Evolutionary conservation across 92 coral and sea anemone genomes (phyloP).

Genomic region (Metridium senile): DNA sequence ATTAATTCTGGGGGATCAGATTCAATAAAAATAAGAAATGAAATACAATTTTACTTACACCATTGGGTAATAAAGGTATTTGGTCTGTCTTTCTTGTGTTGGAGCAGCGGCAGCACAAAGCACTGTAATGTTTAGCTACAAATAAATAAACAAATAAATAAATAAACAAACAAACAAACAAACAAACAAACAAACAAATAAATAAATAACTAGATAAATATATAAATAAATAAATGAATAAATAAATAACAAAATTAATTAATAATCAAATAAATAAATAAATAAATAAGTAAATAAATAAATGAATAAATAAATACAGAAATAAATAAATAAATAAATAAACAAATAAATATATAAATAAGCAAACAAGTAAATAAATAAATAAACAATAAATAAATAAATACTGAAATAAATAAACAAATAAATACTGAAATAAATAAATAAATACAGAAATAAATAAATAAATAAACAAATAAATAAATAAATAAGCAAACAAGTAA

Average conservation of each 20-base stretch:
- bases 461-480: too few species aligned
- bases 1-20: too few species aligned
- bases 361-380: background rate
- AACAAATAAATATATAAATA: background rate
- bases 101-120: conserved; percentile 76
- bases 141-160: background rate
- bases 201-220: background rate
- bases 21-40: too few species aligned
- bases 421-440: background rate
- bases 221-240: too few species aligned
- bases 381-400: too few species aligned
- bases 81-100: conserved; percentile 55
- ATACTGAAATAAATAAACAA: conserved; percentile 5
- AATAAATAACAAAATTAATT: too few species aligned
- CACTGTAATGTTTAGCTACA: conserved; percentile 62
- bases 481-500: conserved; percentile 1
- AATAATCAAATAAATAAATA: too few species aligned
- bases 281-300: background rate
- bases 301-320: conserved; percentile 59
- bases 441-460: too few species aligned
- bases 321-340: conserved; percentile 14
- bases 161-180: background rate
- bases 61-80: conserved; percentile 73
- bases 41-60: too few species aligned
- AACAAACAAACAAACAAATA: background rate